A percentile compares a stretch with the other conserved stretches of the same genome.
These are phyloP conservation scores for Pluvialis apricaria DNA, from an alignment of 2,113 vertebrate species.

Conservation along the genomic window DNA sequence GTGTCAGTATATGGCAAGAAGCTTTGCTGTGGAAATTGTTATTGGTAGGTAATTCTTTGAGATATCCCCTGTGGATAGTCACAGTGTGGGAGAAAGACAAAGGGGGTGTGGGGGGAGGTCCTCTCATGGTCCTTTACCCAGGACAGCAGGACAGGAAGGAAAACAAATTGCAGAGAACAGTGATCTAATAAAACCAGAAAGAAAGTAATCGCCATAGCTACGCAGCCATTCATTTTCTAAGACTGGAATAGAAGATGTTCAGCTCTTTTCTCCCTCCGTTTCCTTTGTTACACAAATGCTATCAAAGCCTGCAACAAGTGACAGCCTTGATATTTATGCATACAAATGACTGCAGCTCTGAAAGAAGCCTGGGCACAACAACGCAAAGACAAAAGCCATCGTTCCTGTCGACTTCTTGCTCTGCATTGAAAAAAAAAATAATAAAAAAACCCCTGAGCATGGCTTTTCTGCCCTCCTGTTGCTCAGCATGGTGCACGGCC, in stretches of 20 bases:
- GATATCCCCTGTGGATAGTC: background rate
- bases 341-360: constrained; percentile 31
- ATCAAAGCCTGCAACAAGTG: constrained; percentile 53
- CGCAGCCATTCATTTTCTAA: background rate
- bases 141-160: background rate
- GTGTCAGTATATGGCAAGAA: background rate
- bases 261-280: background rate
- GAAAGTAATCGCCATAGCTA: background rate
- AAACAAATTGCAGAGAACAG: constrained; percentile 6
- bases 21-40: background rate
- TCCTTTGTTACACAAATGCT: constrained; percentile 21
- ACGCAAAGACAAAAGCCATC: background rate
- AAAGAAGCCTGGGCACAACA: constrained; percentile 29
- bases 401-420: background rate
- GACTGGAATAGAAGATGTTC: background rate
- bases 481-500: background rate
- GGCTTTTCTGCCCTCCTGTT: background rate
- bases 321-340: constrained; percentile 19
- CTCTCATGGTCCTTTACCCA: rapidly evolving
- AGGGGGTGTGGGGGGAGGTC: background rate
- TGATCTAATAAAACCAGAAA: constrained; percentile 28
- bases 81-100: background rate
- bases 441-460: background rate
- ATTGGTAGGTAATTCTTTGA: background rate
- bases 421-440: background rate